Conservation (phyloP, 2,113 vertebrate genomes). For the Gorsachius goisagi region DNA sequence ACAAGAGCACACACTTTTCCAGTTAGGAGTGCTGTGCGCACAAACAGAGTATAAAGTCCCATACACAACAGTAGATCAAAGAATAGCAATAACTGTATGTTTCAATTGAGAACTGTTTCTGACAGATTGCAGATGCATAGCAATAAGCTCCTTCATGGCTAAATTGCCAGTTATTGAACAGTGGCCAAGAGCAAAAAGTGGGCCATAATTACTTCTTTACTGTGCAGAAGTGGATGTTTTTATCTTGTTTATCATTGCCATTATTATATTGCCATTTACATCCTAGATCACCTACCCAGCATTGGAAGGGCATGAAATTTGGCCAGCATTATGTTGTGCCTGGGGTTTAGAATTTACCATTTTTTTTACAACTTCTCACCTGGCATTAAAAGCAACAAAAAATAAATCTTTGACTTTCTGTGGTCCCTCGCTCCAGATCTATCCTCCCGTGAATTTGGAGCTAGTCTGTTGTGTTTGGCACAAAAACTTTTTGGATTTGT, state of each 20-base stretch:
- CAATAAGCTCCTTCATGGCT: constrained; percentile 20
- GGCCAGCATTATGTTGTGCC: neutral
- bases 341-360: neutral
- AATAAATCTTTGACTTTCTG: constrained; percentile 66
- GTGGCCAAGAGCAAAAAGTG: constrained; percentile 39
- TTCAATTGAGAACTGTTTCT: constrained; percentile 57
- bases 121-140: constrained; percentile 35
- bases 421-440: constrained; percentile 58
- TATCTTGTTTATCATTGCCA: constrained; percentile 21
- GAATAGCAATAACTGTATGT: constrained; percentile 12
- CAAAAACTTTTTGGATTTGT: constrained; percentile 45
- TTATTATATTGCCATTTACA: neutral
- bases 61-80: constrained; percentile 39
- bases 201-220: neutral
- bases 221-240: neutral
- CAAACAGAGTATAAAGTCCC: neutral
- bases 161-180: constrained; percentile 40
- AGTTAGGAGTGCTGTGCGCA: neutral
- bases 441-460: constrained; percentile 56
- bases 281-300: neutral
- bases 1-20: neutral
- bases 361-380: neutral
- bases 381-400: constrained; percentile 43
- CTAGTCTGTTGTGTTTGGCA: constrained; percentile 71
- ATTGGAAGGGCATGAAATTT: neutral